Evolutionary conservation across 2,113 vertebrate species (phyloP), one percentile per base, ranked within the genome.

Genomic region (Cyprinus carpio): DNA sequence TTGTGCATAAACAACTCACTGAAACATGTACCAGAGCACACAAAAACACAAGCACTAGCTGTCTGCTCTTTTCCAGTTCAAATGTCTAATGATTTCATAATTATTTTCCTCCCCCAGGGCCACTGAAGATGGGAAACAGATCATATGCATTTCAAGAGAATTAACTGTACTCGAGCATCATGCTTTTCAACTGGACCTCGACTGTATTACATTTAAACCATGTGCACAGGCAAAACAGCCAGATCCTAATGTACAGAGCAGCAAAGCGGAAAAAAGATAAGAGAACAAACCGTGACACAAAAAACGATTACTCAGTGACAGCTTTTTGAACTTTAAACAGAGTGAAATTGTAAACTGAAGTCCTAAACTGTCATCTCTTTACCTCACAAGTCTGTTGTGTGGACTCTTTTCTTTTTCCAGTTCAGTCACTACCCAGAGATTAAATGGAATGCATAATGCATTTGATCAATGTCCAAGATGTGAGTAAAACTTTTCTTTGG

Each of bases 121-220:
- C 58, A 27, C 2, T 81, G 37, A 65, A 29, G 78, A 81, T 64
- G 25, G 78, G 15, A 81, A 81, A 81, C 78, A 43, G 78, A 62
- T 27, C 37, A 4, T 18, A 18, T 46, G 34, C 2, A 64, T 58
- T 60, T 43, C n/a, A 60, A 46, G 8, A 25, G 58, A 46, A 43
- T 65, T 43, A 65, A 80, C 78, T 64, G 37, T 65, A 43, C 75
- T n/a, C 20, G 12, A 34, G 9, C 12, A 4, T 79, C 27, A 34
- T 58, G 75, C 27, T 56, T 25, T 40, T 64, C 56, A 64, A 16
- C 23, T 18, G 56, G n/a, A 64, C 7, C 77, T 4, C 10, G 51
- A 7, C 13, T 13, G 25, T 11, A n/a, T 37, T 20, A n/a, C 49
- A 77, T 23, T 56, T 51, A 12, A 9, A 34, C 18, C n/a, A 27